Evolutionary conservation across 37 sponge, comb jelly and placozoan species (phyloP).

Genomic region (Halisarca cf. caerulea): DNA sequence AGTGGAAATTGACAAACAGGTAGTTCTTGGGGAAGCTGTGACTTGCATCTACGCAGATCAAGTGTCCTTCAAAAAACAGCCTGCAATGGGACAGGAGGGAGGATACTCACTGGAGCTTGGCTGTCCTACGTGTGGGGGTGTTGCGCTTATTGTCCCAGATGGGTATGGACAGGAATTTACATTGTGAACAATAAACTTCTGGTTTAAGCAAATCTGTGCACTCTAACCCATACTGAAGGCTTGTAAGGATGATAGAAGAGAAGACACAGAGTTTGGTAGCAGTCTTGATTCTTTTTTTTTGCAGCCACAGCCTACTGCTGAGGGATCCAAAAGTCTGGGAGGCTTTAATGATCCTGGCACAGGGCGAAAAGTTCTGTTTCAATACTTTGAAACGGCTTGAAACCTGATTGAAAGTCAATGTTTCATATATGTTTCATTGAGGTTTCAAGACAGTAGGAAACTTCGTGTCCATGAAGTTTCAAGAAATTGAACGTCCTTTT

Average conservation of each 20-base stretch:
- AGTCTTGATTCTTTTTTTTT: background rate
- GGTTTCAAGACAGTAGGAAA: too few relatives aligned
- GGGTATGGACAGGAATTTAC: background rate
- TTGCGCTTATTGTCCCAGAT: constrained; percentile 19
- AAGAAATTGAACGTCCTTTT: too few relatives aligned
- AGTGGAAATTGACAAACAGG: background rate
- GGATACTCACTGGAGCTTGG: background rate
- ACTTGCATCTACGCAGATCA: background rate
- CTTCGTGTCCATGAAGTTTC: too few relatives aligned
- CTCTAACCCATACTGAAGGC: background rate
- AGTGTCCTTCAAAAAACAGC: background rate
- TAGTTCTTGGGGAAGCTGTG: background rate
- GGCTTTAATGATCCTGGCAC: constrained; percentile 7
- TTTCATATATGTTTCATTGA: too few relatives aligned
- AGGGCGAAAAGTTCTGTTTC: too few relatives aligned
- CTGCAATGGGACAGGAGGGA: constrained; percentile 5
- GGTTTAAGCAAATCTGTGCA: background rate
- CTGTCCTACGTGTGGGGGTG: constrained; percentile 10
- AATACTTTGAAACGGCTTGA: too few relatives aligned
- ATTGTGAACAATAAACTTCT: background rate
- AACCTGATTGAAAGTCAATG: too few relatives aligned
- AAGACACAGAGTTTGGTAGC: constrained; percentile 1
- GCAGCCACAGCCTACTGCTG: background rate
- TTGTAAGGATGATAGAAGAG: background rate
- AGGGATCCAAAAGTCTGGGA: constrained; percentile 4